A percentile compares a stretch with the other conserved stretches of the same genome.
These are phyloP conservation scores for Magallana nippona DNA, from an alignment of 2,888 invertebrate genomes.

Conservation along the genomic window DNA sequence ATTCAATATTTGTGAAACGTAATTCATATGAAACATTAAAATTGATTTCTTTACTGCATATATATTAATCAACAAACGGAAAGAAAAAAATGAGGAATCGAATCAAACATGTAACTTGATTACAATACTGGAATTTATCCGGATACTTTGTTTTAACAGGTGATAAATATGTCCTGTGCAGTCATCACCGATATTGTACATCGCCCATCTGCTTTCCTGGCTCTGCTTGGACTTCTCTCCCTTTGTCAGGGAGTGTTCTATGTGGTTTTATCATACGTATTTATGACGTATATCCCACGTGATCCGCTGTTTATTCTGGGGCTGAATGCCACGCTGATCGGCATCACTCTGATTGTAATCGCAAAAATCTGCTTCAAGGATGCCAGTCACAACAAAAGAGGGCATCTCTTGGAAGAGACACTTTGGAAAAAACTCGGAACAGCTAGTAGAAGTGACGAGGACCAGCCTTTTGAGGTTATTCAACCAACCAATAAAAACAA, in stretches of 20 bases:
- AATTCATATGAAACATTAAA: no score
- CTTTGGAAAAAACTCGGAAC: no score
- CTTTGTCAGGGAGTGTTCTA: background rate
- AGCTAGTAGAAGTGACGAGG: background rate
- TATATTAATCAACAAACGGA: no score
- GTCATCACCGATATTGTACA: conserved; percentile 6
- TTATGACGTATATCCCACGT: background rate
- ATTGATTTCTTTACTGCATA: no score
- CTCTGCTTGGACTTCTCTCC: background rate
- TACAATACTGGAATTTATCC: background rate
- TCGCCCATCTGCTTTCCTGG: background rate
- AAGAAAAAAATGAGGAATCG: no score
- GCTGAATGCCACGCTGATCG: background rate
- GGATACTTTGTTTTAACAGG: background rate
- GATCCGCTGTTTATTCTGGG: background rate
- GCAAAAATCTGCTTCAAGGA: conserved; percentile 3
- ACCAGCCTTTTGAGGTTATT: background rate
- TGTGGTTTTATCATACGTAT: background rate
- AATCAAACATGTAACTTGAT: no score
- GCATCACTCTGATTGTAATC: background rate
- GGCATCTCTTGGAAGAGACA: no score
- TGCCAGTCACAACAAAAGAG: background rate
- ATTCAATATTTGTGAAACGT: no score
- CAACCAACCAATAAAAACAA: background rate
- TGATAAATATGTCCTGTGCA: background rate